Percentiles rank a stretch among this genome's conserved stretches.
Evolutionary conservation across 2,888 invertebrate species (phyloP).

Genomic region (Scrobipalpa costella): DNA sequence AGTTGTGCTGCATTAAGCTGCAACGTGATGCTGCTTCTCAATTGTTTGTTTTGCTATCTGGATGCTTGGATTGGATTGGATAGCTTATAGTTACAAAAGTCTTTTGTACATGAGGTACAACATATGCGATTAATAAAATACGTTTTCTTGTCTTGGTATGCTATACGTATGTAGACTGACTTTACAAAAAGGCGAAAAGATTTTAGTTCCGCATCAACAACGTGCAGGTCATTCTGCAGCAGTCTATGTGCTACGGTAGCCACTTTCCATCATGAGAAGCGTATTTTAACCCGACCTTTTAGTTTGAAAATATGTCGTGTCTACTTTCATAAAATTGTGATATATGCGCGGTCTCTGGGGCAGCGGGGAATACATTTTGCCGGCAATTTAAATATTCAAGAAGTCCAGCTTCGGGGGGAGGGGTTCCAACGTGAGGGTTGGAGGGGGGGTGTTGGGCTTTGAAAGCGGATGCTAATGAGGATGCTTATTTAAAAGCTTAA

Average conservation of each 20-base stretch:
- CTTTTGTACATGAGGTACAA: too few relatives aligned
- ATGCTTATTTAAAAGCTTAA: slow-evolving; percentile 19
- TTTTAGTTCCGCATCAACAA: too few relatives aligned
- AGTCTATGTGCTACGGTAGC: too few relatives aligned
- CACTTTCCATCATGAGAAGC: too few relatives aligned
- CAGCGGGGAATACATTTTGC: background rate
- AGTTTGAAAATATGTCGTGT: background rate
- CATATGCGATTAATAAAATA: too few relatives aligned
- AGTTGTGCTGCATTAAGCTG: slow-evolving; percentile 4
- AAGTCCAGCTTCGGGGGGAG: slow-evolving; percentile 20
- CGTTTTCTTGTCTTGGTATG: too few relatives aligned
- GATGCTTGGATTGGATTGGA: background rate
- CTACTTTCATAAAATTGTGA: background rate
- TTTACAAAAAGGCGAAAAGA: too few relatives aligned
- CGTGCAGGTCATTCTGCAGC: too few relatives aligned
- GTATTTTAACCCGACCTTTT: background rate
- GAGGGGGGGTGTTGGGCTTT: background rate
- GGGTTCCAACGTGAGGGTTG: background rate
- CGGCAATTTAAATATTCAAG: slow-evolving; percentile 21
- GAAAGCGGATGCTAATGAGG: slow-evolving; percentile 20
- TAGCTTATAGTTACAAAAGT: too few relatives aligned
- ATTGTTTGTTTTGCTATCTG: background rate
- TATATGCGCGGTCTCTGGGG: background rate
- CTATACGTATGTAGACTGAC: too few relatives aligned
- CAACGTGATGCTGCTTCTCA: background rate